Evolutionary conservation across 2,888 invertebrate species (phyloP), one percentile per base, ranked within the genome.

Genomic region (Apamea epomidion): DNA sequence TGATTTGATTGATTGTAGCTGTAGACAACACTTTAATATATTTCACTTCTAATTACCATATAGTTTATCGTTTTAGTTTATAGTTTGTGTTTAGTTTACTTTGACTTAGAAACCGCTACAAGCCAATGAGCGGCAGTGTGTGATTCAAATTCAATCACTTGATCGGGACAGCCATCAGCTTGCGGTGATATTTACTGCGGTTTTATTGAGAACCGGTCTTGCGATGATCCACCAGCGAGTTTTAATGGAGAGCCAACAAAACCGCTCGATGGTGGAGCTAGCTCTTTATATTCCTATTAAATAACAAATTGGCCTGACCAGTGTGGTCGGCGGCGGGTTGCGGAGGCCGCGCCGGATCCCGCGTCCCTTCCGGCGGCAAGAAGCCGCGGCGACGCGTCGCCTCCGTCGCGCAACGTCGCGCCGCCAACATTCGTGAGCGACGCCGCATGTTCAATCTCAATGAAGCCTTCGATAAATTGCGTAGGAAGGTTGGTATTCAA

Each of bases 401-500:
- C 0, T 99, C 99, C 0, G 97, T 99, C 91, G 99, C 99, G 0
- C 99, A 99, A 94, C 97, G 99, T 60, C 97, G 99, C 76, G 99
- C 99, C 0, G 99, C 99, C 48, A 99, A 99, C 95, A 99, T 99
- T 86, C 98, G 99, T 6, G 99, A 99, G 94, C 97, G 99, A 74
- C 97, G 99, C 42, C 97, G 99, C 85, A 99, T 99, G 99, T 99
- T 99, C 94, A 99, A 99, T 95, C 97, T 99, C 85, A 99, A 99
- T 94, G 99, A 99, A 86, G 99, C 99, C 1, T 99, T 99, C 92
- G 99, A 99, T 93, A 98, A 98, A 93, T 96, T 99, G 65, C 97
- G 99, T 48, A 97, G 99, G 91, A 99, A 99, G 97, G 98, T 98
- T 85, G 84, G 79, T 80, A 78, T 58, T 80, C 29, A 64, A 42